phyloP scores from a whole-genome alignment of 2,113 vertebrate species.

The Malurus melanocephalus region DNA sequence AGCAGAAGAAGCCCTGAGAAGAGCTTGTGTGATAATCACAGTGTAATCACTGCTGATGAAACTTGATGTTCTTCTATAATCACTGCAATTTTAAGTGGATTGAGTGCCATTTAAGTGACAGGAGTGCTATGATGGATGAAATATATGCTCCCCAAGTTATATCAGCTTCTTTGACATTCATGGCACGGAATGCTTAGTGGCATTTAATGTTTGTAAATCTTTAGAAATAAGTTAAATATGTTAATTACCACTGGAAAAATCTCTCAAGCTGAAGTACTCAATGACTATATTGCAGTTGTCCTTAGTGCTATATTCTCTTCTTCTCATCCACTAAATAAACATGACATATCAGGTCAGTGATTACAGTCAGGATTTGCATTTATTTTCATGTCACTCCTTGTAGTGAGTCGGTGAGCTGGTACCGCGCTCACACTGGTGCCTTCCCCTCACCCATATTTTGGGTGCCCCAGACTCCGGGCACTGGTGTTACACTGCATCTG shows the following conservation, averaged over 20 bases:
- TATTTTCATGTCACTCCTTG: neutral
- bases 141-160: constrained; percentile 57
- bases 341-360: neutral
- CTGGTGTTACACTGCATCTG: neutral
- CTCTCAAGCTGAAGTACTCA: constrained; percentile 41
- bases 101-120: constrained; percentile 65
- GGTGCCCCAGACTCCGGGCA: accelerated
- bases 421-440: neutral
- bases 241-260: constrained; percentile 56
- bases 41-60: constrained; percentile 50
- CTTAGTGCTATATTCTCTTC: neutral
- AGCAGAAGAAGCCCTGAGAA: neutral
- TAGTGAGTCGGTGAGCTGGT: neutral
- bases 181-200: constrained; percentile 45
- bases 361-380: constrained; percentile 5
- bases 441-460: neutral
- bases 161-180: constrained; percentile 50
- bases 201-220: constrained; percentile 65
- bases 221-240: constrained; percentile 61
- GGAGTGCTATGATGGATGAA: constrained; percentile 47
- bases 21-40: constrained; percentile 26
- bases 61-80: constrained; percentile 58
- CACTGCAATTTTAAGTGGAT: constrained; percentile 63
- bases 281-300: neutral
- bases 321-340: neutral